Evolutionary conservation across 2,113 vertebrate species (phyloP).

Genomic region (Nothoprocta perdicaria): DNA sequence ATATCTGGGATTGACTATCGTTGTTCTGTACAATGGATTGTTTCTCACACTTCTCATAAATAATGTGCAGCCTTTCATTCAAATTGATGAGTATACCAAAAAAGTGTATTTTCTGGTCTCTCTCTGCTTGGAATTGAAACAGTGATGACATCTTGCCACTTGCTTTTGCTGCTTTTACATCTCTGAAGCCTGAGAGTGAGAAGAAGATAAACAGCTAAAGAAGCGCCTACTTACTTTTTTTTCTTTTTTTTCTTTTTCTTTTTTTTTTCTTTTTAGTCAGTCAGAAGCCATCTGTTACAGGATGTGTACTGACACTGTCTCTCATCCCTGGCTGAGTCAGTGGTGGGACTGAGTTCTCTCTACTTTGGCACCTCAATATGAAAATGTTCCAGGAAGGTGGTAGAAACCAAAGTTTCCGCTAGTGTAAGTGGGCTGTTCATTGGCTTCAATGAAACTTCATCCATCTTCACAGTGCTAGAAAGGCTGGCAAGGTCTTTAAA

Average conservation of each 20-base stretch:
- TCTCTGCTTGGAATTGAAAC: slow-evolving; percentile 16
- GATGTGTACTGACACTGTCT: background rate
- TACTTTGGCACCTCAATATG: background rate
- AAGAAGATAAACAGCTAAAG: slow-evolving; percentile 5
- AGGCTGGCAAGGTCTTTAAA: background rate
- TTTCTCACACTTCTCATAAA: slow-evolving; percentile 37
- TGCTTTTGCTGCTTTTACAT: slow-evolving; percentile 21
- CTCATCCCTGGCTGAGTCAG: background rate
- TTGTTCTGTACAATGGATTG: slow-evolving; percentile 52
- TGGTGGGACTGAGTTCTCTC: background rate
- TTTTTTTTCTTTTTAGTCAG: background rate
- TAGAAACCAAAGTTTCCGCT: background rate
- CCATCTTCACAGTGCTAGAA: background rate
- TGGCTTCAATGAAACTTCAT: background rate
- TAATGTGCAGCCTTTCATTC: slow-evolving; percentile 42
- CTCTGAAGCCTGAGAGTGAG: slow-evolving; percentile 8
- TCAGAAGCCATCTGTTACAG: slow-evolving; percentile 34
- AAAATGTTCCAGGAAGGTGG: background rate
- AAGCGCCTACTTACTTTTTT: background rate
- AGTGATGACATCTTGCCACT: slow-evolving; percentile 33
- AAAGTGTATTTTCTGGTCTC: slow-evolving; percentile 51
- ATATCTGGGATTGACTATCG: slow-evolving; percentile 45
- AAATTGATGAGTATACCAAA: slow-evolving; percentile 48
- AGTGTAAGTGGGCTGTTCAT: background rate
- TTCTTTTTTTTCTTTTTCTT: background rate